These are phyloP conservation scores for Anthophora plumipes DNA, from an alignment of 2,888 invertebrate species.

Conservation along the genomic window DNA sequence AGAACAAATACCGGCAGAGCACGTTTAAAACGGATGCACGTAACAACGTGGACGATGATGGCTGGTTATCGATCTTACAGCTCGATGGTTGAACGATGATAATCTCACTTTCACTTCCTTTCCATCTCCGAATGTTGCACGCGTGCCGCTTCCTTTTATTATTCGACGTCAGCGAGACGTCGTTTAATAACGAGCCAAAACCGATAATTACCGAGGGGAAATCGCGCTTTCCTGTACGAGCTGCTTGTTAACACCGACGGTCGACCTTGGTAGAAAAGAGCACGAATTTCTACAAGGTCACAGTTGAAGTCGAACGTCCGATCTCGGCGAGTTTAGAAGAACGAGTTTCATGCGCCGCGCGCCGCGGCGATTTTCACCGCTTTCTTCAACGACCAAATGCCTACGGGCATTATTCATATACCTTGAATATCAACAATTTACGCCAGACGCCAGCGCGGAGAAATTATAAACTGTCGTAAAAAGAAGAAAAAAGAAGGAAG, in stretches of 20 bases:
- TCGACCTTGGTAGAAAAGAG: conserved; percentile 44
- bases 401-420: conserved; percentile 19
- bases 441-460: background rate
- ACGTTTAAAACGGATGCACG: conserved; percentile 22
- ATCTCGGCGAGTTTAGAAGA: conserved; percentile 47
- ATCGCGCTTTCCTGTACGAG: background rate
- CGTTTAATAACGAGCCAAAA: background rate
- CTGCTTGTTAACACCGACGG: background rate
- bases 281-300: conserved; percentile 55
- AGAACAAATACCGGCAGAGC: conserved; percentile 30
- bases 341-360: conserved; percentile 73
- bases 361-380: conserved; percentile 79
- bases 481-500: too few relatives aligned
- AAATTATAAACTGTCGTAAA: conserved; percentile 2
- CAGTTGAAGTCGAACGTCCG: conserved; percentile 28
- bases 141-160: background rate
- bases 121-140: conserved; percentile 19
- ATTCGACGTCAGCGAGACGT: background rate
- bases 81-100: conserved; percentile 63
- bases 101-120: conserved; percentile 78
- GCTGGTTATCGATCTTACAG: conserved; percentile 65
- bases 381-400: conserved; percentile 73
- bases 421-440: background rate
- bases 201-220: conserved; percentile 21
- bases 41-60: conserved; percentile 37